Evolutionary conservation across 2,888 invertebrate species (phyloP), one percentile per base, ranked within the genome.

Genomic region (Drosophila setosimentum): DNA sequence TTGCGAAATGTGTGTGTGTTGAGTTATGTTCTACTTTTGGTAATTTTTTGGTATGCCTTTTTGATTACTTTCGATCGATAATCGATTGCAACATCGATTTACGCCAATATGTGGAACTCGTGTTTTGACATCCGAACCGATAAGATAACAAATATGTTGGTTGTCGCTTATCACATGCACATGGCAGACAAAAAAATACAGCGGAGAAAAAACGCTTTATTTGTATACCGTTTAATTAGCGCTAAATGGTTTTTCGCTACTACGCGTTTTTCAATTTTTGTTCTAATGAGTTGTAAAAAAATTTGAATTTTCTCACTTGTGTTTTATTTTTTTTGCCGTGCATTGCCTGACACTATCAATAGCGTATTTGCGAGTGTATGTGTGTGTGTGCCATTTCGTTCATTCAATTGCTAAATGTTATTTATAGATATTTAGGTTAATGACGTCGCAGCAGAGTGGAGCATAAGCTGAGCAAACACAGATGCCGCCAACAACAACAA

Each of bases 381-480:
- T 64, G 48, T 69, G 62, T 51, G 42, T 71, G 71, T 77, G 78
- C 64, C 71, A 79, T 75, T 79, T 78, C 67, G 66, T 68, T 75
- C 64, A 75, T 70, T 51, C 74, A 80, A 82, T 87, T 80, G 87
- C 83, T 78, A 88, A 86, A 74, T 79, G 73, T 66, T 87, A 87
- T 89, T 82, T 77, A 77, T 78, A 85, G 82, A 82, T 79, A 85
- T 85, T 87, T 90, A 75, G 87, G 87, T 90, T 90, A 87, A 90
- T 88, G 86, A 88, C 68, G 90, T 78, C 68, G 68, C 42, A 37
- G 78, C n/a, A 73, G 60, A 73, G 64, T 66, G 67, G 74, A 71
- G 53, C 60, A 51, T 37, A 50, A 21, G 40, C 55, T 18, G 57
- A 61, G 66, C 27, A 77, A 68, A 77, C 73, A 64, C 76, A 80